Evolutionary conservation across 2,797 vertebrate species (phyloP).

Genomic region (Sebastes hopkinsi): DNA sequence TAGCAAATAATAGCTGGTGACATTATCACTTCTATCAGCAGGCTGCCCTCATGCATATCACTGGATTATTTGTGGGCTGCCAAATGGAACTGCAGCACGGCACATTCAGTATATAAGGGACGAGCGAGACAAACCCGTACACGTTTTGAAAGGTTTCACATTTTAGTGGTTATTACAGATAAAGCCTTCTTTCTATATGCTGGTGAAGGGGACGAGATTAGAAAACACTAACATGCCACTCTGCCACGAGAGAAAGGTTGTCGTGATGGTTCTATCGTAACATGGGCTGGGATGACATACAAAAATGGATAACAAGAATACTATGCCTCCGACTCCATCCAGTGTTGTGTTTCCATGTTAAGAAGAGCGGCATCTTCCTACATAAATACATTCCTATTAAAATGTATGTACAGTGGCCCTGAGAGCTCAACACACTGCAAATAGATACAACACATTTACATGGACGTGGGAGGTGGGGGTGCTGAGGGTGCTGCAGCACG

Average conservation of each 20-base stretch:
- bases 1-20: constrained; percentile 56
- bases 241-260: neutral
- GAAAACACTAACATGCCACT: neutral
- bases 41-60: constrained; percentile 45
- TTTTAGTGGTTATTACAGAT: constrained; percentile 16
- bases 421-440: neutral
- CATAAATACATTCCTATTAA: neutral
- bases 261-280: neutral
- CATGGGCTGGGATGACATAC: neutral
- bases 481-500: no score
- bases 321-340: neutral
- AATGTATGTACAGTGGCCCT: neutral
- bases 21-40: constrained; percentile 49
- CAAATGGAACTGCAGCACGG: constrained; percentile 36
- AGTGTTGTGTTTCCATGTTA: neutral
- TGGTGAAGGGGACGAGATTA: constrained; percentile 9
- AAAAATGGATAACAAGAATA: neutral
- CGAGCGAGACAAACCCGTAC: constrained; percentile 27
- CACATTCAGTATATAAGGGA: constrained; percentile 23
- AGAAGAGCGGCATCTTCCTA: neutral
- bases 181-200: neutral
- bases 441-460: neutral
- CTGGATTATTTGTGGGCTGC: constrained; percentile 18
- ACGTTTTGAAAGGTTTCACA: constrained; percentile 11
- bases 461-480: no score